Evolutionary conservation across 35 echinoderm and acorn worm species (phyloP).

Genomic region (Apostichopus californicus): DNA sequence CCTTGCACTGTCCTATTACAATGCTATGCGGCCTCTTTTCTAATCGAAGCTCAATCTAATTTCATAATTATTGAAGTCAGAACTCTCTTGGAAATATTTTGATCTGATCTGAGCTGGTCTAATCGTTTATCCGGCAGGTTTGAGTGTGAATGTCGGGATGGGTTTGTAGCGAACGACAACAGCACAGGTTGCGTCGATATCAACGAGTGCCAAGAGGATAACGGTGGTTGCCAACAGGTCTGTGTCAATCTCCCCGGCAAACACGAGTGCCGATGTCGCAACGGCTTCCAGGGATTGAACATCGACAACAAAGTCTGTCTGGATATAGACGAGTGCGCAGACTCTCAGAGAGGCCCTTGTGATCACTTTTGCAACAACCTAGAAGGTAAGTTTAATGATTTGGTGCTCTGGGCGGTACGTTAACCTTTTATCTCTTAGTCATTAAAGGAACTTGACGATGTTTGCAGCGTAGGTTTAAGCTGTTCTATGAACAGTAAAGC

Average conservation of each 20-base stretch:
- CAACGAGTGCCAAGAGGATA: slow-evolving; percentile 82
- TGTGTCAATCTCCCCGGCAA: slow-evolving; percentile 81
- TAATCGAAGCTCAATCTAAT: too few species aligned
- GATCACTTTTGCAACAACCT: slow-evolving; percentile 78
- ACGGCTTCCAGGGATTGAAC: slow-evolving; percentile 74
- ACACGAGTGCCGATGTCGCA: slow-evolving; percentile 87
- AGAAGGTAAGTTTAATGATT: slow-evolving; percentile 56
- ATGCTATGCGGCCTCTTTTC: too few species aligned
- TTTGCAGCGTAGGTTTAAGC: too few species aligned
- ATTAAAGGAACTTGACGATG: too few species aligned
- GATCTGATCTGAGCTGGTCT: too few species aligned
- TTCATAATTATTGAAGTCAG: too few species aligned
- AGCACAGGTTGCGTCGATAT: slow-evolving; percentile 78
- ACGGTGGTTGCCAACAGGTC: slow-evolving; percentile 91
- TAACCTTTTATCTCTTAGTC: too few species aligned
- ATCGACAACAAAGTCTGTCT: slow-evolving; percentile 74
- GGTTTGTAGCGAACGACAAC: slow-evolving; percentile 75
- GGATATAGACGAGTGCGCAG: slow-evolving; percentile 94
- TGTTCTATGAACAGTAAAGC: too few species aligned
- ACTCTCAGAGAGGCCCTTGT: slow-evolving; percentile 81
- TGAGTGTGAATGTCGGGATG: slow-evolving; percentile 74
- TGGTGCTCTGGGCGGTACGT: not conserved
- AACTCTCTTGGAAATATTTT: too few species aligned
- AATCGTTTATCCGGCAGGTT: slow-evolving; percentile 55
- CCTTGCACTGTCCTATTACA: too few species aligned